These are phyloP conservation scores for Amazona vittata DNA, from an alignment of 2,113 vertebrate species.

Conservation along the genomic window DNA sequence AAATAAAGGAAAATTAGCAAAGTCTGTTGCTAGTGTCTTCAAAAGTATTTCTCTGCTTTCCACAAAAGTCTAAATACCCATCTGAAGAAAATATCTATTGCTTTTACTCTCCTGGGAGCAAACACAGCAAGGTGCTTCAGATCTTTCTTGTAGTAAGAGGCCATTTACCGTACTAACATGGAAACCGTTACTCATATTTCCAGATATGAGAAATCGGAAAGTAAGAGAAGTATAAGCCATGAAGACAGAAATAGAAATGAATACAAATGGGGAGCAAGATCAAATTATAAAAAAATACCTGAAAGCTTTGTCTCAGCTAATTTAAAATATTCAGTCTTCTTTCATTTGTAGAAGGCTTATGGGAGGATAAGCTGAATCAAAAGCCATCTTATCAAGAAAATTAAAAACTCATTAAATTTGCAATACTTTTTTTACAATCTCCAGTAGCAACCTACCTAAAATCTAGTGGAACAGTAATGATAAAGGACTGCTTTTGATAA, in stretches of 20 bases:
- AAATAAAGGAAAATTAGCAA: neutral
- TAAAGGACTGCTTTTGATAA: conserved; percentile 4
- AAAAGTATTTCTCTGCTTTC: neutral
- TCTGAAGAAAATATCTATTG: neutral
- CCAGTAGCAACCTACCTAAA: neutral
- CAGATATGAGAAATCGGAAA: neutral
- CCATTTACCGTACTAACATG: neutral
- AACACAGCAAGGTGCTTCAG: neutral
- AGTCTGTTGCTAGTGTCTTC: neutral
- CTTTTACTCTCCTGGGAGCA: neutral
- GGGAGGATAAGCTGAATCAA: neutral
- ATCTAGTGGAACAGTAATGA: neutral
- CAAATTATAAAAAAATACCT: neutral
- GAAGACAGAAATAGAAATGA: neutral
- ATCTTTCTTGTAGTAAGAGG: neutral
- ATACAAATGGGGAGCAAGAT: neutral
- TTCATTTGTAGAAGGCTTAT: neutral
- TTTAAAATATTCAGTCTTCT: conserved; percentile 8
- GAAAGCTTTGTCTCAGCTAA: neutral
- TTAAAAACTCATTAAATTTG: neutral
- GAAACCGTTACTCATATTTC: neutral
- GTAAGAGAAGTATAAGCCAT: neutral
- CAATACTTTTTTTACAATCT: neutral
- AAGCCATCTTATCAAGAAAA: neutral
- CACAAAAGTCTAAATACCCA: neutral